Base-by-base conservation (phyloP, 1,140 invertebrate species). In the Solen grandis region DNA sequence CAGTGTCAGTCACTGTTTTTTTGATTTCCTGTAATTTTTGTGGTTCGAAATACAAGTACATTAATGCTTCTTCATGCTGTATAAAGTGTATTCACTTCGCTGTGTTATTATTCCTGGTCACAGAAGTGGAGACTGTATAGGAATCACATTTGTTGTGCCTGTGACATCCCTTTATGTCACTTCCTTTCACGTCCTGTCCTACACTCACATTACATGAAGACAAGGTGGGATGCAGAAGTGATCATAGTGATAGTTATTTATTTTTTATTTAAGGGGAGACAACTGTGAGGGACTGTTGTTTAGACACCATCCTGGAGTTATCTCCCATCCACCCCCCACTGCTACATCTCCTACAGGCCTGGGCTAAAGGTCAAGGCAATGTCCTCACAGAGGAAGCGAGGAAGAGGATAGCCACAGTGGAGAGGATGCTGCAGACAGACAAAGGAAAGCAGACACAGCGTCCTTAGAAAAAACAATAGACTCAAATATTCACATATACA, bases 241-340 rank as follows among this genome's bases (percentile, higher is more conserved):
- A n/a, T n/a, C n/a, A n/a, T n/a, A n/a, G n/a, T n/a, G n/a, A n/a
- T n/a, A n/a, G n/a, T 29, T 22, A 8, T 22, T 59, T 22, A 13
- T 29, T 22, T 22, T 59, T 38, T 62, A 1, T 46, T 46, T 10
- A n/a, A 74, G 72, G 72, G 14, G 25, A 41, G 41, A 50, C 27
- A 2, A 36, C 36, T 3, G 74, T 77, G 5, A 33, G 33, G 22
- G 19, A 57, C 16, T 57, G 62, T 38, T 77, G 74, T 41, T 33
- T 77, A 14, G 63, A 77, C 31, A 68, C 52, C n/a, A 16, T 77
- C 27, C 36, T 77, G 27, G 74, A 77, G 63, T 27, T 77, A 16
- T 66, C 41, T 31, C 74, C 74, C 74, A 33, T 77, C 22, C 59
- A 68, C 10, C 62, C 60, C 0, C 10, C 62, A 10, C 31, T 36